Evolutionary conservation across 2,888 invertebrate genomes (phyloP).

Genomic region (Drosophila conformis): DNA sequence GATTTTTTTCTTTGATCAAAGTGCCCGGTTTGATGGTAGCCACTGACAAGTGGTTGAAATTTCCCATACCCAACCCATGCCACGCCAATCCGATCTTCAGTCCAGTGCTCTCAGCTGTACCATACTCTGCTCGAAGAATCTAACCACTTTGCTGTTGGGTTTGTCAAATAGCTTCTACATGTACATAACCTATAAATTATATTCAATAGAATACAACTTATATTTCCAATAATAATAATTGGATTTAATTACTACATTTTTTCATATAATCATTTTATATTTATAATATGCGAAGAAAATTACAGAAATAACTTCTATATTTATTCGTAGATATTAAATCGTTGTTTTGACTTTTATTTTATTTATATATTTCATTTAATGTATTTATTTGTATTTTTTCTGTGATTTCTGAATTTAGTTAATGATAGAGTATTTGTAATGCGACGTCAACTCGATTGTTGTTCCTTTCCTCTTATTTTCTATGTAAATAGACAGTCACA

Average conservation of each 20-base stretch:
- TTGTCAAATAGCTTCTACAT: not conserved
- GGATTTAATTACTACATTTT: not conserved
- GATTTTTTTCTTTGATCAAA: constrained; percentile 78
- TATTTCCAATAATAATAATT: not conserved
- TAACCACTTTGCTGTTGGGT: not conserved
- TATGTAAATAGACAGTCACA: constrained; percentile 64
- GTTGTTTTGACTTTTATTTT: not conserved
- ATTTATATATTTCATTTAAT: not conserved
- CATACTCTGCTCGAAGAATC: constrained; percentile 14
- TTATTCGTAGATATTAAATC: not conserved
- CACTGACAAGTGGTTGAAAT: constrained; percentile 74
- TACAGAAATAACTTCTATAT: not conserved
- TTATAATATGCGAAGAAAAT: not conserved
- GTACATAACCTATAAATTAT: not conserved
- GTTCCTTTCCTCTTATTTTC: constrained; percentile 23
- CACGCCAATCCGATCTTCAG: constrained; percentile 34
- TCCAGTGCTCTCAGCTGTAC: constrained; percentile 39
- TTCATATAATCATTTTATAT: not conserved
- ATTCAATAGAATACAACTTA: not conserved
- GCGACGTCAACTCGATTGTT: not conserved
- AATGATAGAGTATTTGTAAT: constrained; percentile 14
- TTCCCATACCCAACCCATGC: constrained; percentile 63
- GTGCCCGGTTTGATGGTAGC: constrained; percentile 73
- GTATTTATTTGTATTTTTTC: too few relatives aligned
- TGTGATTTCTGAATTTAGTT: not conserved